These are phyloP conservation scores for Aspidoscelis tigris DNA, from an alignment of 2,113 vertebrate species.

Conservation along the genomic window DNA sequence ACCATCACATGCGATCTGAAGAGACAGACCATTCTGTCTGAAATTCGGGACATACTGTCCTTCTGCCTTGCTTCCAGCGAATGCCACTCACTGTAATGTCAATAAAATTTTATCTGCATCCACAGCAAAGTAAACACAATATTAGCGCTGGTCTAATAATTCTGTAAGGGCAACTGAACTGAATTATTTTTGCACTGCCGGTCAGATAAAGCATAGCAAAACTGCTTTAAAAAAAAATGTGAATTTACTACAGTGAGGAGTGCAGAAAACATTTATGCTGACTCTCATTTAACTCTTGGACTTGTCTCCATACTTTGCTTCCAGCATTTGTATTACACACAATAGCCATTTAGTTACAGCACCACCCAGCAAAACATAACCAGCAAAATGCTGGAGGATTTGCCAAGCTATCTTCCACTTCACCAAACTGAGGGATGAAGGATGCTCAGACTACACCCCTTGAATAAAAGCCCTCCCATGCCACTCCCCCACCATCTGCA, in stretches of 20 bases:
- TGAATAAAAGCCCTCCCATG: no score
- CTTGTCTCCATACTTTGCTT: not conserved
- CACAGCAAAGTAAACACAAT: not conserved
- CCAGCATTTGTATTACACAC: not conserved
- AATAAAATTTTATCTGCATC: not conserved
- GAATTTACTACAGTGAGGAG: not conserved
- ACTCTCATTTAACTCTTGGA: no score
- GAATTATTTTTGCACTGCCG: not conserved
- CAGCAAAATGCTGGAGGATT: no score
- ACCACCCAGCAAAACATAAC: no score
- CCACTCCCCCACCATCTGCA: no score
- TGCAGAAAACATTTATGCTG: no score
- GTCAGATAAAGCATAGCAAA: not conserved
- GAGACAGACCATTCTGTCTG: not conserved
- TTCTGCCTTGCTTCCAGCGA: not conserved
- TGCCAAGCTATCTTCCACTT: no score
- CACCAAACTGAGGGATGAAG: no score
- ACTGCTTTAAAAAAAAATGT: not conserved
- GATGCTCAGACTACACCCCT: no score
- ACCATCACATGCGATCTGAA: conserved; percentile 9
- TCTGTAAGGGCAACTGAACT: not conserved
- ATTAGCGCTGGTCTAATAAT: not conserved
- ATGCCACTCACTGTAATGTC: not conserved
- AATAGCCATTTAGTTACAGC: not conserved
- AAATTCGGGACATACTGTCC: not conserved